phyloP scores from a whole-genome alignment of 2,113 vertebrate genomes.

The Varanus komodoensis region DNA sequence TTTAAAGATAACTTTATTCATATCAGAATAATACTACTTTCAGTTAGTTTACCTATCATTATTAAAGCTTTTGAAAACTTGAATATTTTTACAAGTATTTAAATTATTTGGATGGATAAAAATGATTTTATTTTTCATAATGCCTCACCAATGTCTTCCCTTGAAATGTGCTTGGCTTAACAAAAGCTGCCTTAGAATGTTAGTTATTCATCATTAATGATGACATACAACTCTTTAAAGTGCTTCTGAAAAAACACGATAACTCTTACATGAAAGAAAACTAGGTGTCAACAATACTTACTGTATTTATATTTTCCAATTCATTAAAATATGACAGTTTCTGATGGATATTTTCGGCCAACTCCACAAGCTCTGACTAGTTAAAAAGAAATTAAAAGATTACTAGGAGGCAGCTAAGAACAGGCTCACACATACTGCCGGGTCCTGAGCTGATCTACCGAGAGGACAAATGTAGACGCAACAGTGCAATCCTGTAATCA shows the following conservation, averaged over 20 bases:
- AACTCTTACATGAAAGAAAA: not conserved
- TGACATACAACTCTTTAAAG: not conserved
- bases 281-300: constrained; percentile 70
- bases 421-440: not conserved
- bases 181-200: not conserved
- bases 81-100: too few relatives aligned
- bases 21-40: not conserved
- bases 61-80: not conserved
- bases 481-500: too few relatives aligned
- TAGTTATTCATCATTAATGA: not conserved
- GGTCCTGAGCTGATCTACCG: not conserved
- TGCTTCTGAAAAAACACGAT: not conserved
- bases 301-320: constrained; percentile 94
- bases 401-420: constrained; percentile 2
- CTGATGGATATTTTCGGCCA: constrained; percentile 97
- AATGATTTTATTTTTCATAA: not conserved
- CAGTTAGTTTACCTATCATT: not conserved
- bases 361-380: constrained; percentile 93
- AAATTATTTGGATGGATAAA: too few relatives aligned
- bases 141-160: not conserved
- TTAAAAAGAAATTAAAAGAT: constrained; percentile 61
- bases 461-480: not conserved
- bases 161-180: not conserved
- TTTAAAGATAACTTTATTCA: too few relatives aligned
- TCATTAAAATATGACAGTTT: constrained; percentile 99